phyloP scores from a whole-genome alignment of 2,113 vertebrate genomes.

The Barnardius zonarius region DNA sequence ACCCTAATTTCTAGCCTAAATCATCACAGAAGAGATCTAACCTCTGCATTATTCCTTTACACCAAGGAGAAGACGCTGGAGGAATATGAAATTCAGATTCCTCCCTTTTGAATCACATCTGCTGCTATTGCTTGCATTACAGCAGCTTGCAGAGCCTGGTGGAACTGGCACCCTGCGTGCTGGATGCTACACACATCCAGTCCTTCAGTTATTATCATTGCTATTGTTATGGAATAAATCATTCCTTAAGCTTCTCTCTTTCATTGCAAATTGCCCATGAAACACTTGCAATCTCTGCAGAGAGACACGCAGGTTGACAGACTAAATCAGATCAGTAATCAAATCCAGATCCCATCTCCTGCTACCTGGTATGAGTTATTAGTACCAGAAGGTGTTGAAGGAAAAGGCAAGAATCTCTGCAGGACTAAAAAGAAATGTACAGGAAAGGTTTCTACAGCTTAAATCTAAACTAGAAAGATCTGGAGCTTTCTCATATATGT shows the following conservation, averaged over 20 bases:
- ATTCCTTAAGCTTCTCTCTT: slow-evolving; percentile 37
- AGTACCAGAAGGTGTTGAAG: neutral
- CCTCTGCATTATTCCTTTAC: neutral
- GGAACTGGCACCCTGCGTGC: neutral
- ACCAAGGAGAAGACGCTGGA: neutral
- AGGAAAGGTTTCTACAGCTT: neutral
- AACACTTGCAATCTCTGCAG: slow-evolving; percentile 34
- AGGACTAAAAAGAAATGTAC: neutral
- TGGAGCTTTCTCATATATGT: neutral
- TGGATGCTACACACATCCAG: slow-evolving; percentile 28
- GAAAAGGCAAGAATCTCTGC: neutral
- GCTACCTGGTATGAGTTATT: slow-evolving; percentile 37
- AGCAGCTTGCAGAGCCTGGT: neutral
- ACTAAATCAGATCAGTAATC: slow-evolving; percentile 55
- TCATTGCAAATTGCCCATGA: slow-evolving; percentile 57
- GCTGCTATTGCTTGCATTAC: neutral
- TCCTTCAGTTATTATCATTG: neutral
- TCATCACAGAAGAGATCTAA: neutral
- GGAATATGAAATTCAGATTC: neutral
- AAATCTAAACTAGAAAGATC: neutral
- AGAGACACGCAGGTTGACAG: neutral
- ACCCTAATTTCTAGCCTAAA: neutral
- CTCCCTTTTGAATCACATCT: neutral
- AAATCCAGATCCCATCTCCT: slow-evolving; percentile 1
- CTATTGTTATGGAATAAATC: slow-evolving; percentile 30